Percentiles rank a stretch among this genome's conserved stretches.
Evolutionary conservation across 2,797 vertebrate genomes (phyloP).

Genomic region (Percopsis omiscomaycus): DNA sequence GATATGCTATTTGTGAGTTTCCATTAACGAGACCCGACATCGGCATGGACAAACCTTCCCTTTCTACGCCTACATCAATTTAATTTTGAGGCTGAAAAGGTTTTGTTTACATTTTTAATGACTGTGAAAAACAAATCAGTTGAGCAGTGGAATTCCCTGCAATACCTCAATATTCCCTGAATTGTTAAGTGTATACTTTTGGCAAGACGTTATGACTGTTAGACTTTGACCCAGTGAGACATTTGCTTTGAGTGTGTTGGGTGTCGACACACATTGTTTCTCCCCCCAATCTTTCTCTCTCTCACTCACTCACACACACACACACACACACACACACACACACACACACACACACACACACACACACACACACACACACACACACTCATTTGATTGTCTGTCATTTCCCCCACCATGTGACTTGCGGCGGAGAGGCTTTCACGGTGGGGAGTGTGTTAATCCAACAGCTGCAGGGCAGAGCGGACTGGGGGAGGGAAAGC

Average conservation of each 20-base stretch:
- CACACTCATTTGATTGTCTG: conserved; percentile 29
- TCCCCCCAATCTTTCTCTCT: too few species aligned
- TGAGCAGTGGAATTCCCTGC: too few species aligned
- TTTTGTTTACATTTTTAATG: too few species aligned
- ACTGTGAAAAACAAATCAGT: too few species aligned
- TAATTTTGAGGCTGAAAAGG: too few species aligned
- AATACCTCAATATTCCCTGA: too few species aligned
- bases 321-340: conserved; percentile 5
- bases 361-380: conserved; percentile 15
- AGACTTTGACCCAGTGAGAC: not conserved
- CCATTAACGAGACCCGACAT: not conserved
- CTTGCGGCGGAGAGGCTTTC: conserved; percentile 50
- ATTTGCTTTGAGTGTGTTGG: not conserved
- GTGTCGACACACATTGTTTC: conserved; percentile 7
- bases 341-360: conserved; percentile 3
- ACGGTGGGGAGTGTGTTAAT: conserved; percentile 57
- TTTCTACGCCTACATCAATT: too few species aligned
- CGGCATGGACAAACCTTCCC: not conserved
- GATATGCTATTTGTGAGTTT: not conserved
- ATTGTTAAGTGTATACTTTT: too few species aligned
- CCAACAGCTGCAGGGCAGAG: conserved; percentile 68
- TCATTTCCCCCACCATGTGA: conserved; percentile 42
- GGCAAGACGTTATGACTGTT: too few species aligned
- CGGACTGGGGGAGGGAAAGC: conserved; percentile 15
- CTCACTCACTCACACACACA: too few species aligned